These are phyloP conservation scores for Hirudo medicinalis DNA, from an alignment of 1,140 invertebrate species.

Conservation along the genomic window DNA sequence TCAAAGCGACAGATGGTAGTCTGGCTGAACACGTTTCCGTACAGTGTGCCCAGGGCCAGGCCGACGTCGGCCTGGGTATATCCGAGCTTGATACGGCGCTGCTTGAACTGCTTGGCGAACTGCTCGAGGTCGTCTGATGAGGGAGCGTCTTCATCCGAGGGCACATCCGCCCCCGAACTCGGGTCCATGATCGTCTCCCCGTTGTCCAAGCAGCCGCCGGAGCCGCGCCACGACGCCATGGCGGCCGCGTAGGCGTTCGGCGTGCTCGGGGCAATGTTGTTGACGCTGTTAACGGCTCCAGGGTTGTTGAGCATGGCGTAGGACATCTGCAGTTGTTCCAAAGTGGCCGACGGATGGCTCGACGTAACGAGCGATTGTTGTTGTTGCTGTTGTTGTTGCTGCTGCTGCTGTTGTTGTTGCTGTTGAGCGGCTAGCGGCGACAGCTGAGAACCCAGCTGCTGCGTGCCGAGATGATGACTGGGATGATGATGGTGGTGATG, in stretches of 20 bases:
- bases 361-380: constrained; percentile 5
- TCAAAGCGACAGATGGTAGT: constrained; percentile 99
- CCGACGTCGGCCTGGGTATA: constrained; percentile 90
- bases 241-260: constrained; percentile 1
- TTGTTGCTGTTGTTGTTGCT: background rate
- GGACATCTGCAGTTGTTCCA: constrained; percentile 13
- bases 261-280: background rate
- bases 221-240: background rate
- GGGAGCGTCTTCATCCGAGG: constrained; percentile 49
- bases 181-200: background rate
- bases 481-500: background rate
- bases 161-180: constrained; percentile 22
- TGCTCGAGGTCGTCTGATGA: constrained; percentile 94
- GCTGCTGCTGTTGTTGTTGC: background rate
- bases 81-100: constrained; percentile 91
- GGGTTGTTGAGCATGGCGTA: constrained; percentile 5
- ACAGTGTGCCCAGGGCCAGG: constrained; percentile 90
- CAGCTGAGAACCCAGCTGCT: too few species aligned
- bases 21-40: constrained; percentile 98
- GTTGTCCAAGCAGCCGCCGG: constrained; percentile 7
- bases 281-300: background rate
- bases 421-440: too few species aligned
- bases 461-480: too few species aligned
- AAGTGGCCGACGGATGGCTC: background rate
- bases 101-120: constrained; percentile 99